Percentiles rank a stretch among this genome's conserved stretches.
Evolutionary conservation across 2,797 vertebrate genomes (phyloP).

Genomic region (Chaetophractus vellerosus): DNA sequence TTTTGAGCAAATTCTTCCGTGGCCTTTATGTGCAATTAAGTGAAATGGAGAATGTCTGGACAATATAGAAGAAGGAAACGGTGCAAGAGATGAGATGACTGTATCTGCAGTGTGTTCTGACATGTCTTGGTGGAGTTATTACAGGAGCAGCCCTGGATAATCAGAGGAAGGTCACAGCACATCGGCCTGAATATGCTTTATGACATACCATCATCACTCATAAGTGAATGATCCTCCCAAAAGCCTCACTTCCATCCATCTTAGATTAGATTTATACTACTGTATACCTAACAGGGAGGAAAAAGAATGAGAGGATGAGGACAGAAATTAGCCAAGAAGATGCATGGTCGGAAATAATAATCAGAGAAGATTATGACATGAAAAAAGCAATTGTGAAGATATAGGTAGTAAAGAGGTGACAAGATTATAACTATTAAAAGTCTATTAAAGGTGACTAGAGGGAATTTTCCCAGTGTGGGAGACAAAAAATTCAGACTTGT

Average conservation of each 20-base stretch:
- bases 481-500: not conserved
- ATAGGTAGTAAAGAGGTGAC: not conserved
- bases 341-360: not conserved
- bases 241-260: not conserved
- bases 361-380: not conserved
- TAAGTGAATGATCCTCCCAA: conserved; percentile 52
- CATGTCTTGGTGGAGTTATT: conserved; percentile 72
- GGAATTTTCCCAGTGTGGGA: not conserved
- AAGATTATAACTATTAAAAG: conserved; percentile 18
- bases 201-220: conserved; percentile 63
- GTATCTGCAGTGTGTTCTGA: conserved; percentile 27
- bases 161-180: conserved; percentile 73
- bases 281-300: not conserved
- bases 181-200: conserved; percentile 56
- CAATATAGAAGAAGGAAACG: not conserved
- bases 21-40: conserved; percentile 60
- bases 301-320: not conserved
- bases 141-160: conserved; percentile 27
- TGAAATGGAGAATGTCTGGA: conserved; percentile 62
- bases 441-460: not conserved
- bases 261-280: conserved; percentile 36
- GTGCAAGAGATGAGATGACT: conserved; percentile 5
- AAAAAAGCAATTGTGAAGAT: conserved; percentile 1
- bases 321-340: conserved; percentile 28
- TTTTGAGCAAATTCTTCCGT: conserved; percentile 51